Conservation (phyloP, 2,888 invertebrate genomes). For the Drosophila ustulata region DNA sequence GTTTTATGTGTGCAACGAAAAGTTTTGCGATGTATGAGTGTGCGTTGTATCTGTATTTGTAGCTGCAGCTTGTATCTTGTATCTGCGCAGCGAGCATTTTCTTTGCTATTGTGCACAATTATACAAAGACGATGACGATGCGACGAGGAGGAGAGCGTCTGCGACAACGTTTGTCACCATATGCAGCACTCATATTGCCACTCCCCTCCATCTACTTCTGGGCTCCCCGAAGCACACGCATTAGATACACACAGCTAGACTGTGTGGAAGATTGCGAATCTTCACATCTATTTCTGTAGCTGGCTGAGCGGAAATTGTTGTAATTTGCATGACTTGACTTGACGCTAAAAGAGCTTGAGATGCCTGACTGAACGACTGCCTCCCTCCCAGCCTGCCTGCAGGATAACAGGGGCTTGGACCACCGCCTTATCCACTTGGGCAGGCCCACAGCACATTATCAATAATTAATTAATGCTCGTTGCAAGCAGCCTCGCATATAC, state of each 20-base stretch:
- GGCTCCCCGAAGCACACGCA: constrained; percentile 25
- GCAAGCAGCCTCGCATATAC: constrained; percentile 17
- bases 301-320: constrained; percentile 66
- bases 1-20: constrained; percentile 37
- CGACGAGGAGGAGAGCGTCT: constrained; percentile 22
- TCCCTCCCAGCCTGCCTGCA: background rate
- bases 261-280: constrained; percentile 18
- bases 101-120: constrained; percentile 70
- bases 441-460: constrained; percentile 39
- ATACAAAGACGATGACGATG: constrained; percentile 47
- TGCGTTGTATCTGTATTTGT: constrained; percentile 42
- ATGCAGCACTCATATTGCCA: constrained; percentile 24
- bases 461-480: constrained; percentile 47
- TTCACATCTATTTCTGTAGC: constrained; percentile 71
- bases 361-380: constrained; percentile 24
- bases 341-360: constrained; percentile 28
- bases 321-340: constrained; percentile 67
- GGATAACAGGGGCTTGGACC: constrained; percentile 3
- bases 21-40: constrained; percentile 24
- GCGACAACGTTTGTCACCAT: constrained; percentile 50
- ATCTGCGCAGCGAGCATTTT: constrained; percentile 67
- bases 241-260: constrained; percentile 50
- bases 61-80: constrained; percentile 44
- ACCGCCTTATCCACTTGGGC: constrained; percentile 9
- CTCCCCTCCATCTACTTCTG: background rate